These are phyloP conservation scores for Stichopus chloronotus DNA, from an alignment of 35 echinoderm and acorn worm species.

Conservation along the genomic window DNA sequence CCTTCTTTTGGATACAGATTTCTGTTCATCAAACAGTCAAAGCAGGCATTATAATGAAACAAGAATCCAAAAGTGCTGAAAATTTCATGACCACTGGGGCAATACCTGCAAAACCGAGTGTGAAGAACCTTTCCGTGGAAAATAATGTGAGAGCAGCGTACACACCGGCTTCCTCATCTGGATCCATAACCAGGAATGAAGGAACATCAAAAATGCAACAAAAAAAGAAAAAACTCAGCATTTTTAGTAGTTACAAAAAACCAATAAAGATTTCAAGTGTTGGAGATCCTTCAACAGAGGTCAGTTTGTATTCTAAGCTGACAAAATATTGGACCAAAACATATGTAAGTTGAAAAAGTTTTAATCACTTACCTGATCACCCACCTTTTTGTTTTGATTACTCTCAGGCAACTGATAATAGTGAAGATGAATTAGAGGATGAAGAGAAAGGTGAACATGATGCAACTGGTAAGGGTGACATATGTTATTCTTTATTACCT, in stretches of 20 bases:
- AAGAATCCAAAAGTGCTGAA: neutral
- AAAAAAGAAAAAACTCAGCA: slow-evolving; percentile 37
- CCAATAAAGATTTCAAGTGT: neutral
- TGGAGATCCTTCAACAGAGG: neutral
- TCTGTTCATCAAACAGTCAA: neutral
- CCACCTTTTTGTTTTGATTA: neutral
- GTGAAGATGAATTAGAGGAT: neutral
- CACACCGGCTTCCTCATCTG: neutral
- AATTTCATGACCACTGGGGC: neutral
- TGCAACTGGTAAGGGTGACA: neutral
- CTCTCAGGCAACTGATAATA: neutral
- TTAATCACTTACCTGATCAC: no score
- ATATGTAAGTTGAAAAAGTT: no score
- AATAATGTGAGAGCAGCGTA: neutral
- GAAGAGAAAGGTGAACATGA: neutral
- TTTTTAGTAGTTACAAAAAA: slow-evolving; percentile 49
- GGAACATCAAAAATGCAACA: neutral
- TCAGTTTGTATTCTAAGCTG: neutral
- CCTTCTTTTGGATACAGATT: neutral
- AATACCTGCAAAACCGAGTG: neutral
- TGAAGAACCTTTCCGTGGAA: neutral
- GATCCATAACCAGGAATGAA: neutral
- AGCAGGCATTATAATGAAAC: neutral
- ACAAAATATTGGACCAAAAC: no score
- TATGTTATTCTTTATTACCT: no score